A percentile compares a stretch with the other conserved stretches of the same genome.
Conservation (phyloP, 1,140 invertebrate species). For the Macrotrachela quadricornifera region DNA sequence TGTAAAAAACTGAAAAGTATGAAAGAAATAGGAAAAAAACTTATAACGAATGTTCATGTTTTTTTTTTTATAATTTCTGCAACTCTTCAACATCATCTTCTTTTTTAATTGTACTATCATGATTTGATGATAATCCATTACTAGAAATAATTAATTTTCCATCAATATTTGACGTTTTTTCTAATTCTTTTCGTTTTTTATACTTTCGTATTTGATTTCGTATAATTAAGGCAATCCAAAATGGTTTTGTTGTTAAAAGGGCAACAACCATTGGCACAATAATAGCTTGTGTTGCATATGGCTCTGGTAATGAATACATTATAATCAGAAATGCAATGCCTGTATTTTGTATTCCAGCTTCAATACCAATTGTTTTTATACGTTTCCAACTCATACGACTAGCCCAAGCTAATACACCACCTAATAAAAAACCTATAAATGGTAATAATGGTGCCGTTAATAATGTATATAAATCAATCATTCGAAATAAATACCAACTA, state of each 20-base stretch:
- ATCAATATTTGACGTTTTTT: no score
- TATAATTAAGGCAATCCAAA: neutral
- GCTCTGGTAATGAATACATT: neutral
- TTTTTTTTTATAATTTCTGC: no score
- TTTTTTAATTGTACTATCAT: no score
- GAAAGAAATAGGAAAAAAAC: no score
- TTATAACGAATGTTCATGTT: no score
- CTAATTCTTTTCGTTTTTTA: no score
- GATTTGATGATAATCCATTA: no score
- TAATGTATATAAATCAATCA: constrained; percentile 10
- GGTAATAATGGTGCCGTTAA: constrained; percentile 38
- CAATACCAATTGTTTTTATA: neutral
- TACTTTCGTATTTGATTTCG: no score
- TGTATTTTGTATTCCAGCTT: neutral
- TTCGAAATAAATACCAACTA: neutral
- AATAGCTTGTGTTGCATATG: neutral
- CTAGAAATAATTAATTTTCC: no score
- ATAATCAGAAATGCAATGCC: neutral
- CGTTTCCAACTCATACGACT: neutral
- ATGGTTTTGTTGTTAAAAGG: neutral
- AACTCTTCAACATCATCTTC: no score
- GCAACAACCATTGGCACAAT: neutral
- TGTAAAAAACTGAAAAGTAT: no score
- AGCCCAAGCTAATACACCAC: constrained; percentile 28
- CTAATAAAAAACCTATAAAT: constrained; percentile 60